Base-by-base conservation (phyloP, 2,888 invertebrate species). In the Latheticus oryzae region DNA sequence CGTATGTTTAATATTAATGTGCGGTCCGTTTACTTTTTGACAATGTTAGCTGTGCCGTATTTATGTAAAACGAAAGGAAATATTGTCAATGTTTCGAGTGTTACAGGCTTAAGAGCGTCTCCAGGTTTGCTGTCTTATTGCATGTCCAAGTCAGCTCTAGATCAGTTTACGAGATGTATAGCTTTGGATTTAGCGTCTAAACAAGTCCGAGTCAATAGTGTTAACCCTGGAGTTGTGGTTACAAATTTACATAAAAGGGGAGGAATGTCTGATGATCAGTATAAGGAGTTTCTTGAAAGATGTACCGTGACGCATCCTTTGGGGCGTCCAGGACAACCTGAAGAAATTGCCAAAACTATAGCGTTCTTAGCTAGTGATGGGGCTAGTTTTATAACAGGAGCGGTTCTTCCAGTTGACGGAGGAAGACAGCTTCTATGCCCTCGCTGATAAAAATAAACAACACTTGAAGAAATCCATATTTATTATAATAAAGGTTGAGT, bases 391-490 rank as follows among this genome's bases (percentile, higher is more conserved):
- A 93, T 93, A 2, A 98, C 97, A 4, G 97, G 96, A 2, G 91
- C 85, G 2, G 89, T 88, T 54, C 68, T 98, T 16, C 91, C 95
- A 0, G 91, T 97, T 0, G 98, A 98, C 78, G 98, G 98, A 13
- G 98, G 98, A 0, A 84, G 95, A 33, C 93, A 95, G 78, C 91
- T 91, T 2, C 91, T 95, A 89, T 96, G 96, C 70, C 95, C 96
- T 5, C 86, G 96, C 71, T 94, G 86, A 84, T 52, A 5, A 13
- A 15, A 5, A n/a, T n/a, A n/a, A n/a, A n/a, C n/a, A n/a, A n/a
- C n/a, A n/a, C n/a, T n/a, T n/a, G n/a, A n/a, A n/a, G n/a, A n/a
- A n/a, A n/a, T n/a, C n/a, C n/a, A n/a, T n/a, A n/a, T n/a, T n/a
- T n/a, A n/a, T n/a, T n/a, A n/a, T n/a, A n/a, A n/a, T n/a, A n/a